These are phyloP conservation scores for Lithosia quadra DNA, from an alignment of 2,888 invertebrate species.

Conservation along the genomic window DNA sequence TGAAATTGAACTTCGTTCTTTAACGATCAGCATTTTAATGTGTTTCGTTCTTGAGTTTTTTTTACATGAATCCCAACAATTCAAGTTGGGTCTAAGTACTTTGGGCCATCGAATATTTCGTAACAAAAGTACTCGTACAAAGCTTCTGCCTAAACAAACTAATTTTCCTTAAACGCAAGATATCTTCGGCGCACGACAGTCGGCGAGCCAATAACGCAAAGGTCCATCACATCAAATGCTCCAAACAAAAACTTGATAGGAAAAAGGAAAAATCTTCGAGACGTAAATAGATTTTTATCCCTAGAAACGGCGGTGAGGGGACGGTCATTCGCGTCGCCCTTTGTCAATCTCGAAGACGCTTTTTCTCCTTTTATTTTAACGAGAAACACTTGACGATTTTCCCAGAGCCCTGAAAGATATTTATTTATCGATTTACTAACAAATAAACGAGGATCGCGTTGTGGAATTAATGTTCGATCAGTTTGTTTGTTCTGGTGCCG, in stretches of 20 bases:
- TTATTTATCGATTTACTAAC: constrained; percentile 47
- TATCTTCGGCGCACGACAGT: constrained; percentile 18
- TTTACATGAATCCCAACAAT: background rate
- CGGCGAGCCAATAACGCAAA: constrained; percentile 29
- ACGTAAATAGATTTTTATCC: constrained; percentile 48
- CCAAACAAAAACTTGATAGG: constrained; percentile 39
- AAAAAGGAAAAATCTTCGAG: constrained; percentile 34
- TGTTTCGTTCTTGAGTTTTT: no score
- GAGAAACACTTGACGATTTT: constrained; percentile 62
- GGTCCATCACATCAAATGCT: constrained; percentile 39
- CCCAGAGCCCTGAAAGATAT: constrained; percentile 39
- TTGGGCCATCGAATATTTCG: background rate
- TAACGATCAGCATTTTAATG: no score
- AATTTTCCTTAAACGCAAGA: background rate
- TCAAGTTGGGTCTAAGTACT: background rate
- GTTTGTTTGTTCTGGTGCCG: constrained; percentile 3
- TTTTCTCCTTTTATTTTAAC: constrained; percentile 65
- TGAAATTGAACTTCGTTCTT: no score
- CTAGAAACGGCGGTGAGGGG: constrained; percentile 29
- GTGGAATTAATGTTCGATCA: constrained; percentile 16
- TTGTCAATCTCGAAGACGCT: constrained; percentile 70
- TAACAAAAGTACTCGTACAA: background rate
- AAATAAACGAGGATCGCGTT: constrained; percentile 38
- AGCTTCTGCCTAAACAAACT: constrained; percentile 2
- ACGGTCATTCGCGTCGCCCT: constrained; percentile 59